phyloP scores from a whole-genome alignment of 2,888 invertebrate species.

The Chrysolina oricalcia region DNA sequence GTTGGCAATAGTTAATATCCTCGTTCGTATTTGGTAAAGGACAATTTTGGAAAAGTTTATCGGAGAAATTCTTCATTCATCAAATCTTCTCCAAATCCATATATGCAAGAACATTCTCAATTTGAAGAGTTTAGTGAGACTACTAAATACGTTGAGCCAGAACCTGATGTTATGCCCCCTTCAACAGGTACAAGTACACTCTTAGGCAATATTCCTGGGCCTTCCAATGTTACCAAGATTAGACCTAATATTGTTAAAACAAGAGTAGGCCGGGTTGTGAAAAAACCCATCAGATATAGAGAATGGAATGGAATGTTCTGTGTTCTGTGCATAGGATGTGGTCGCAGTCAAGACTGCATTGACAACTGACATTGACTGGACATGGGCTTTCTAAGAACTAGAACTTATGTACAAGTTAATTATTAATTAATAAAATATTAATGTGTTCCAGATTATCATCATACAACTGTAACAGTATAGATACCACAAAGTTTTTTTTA shows the following conservation, averaged over 20 bases:
- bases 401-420: too few species aligned
- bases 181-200: not conserved
- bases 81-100: not conserved
- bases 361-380: not conserved
- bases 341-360: not conserved
- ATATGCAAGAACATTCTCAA: not conserved
- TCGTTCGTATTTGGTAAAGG: conserved; percentile 5
- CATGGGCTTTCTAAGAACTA: too few species aligned
- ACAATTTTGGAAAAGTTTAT: not conserved
- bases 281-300: conserved; percentile 5
- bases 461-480: too few species aligned
- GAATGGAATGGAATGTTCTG: not conserved
- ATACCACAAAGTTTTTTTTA: too few species aligned
- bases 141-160: not conserved
- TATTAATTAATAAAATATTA: too few species aligned
- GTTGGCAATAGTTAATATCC: not conserved
- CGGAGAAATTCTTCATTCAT: conserved; percentile 2
- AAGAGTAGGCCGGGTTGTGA: conserved; percentile 3
- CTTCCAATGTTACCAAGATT: not conserved
- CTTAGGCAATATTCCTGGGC: not conserved
- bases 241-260: not conserved
- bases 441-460: too few species aligned
- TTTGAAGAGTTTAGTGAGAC: not conserved
- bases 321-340: not conserved
- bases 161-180: not conserved